Base-by-base conservation (phyloP, 2,888 invertebrate genomes). In the Neoitamus cyanurus region DNA sequence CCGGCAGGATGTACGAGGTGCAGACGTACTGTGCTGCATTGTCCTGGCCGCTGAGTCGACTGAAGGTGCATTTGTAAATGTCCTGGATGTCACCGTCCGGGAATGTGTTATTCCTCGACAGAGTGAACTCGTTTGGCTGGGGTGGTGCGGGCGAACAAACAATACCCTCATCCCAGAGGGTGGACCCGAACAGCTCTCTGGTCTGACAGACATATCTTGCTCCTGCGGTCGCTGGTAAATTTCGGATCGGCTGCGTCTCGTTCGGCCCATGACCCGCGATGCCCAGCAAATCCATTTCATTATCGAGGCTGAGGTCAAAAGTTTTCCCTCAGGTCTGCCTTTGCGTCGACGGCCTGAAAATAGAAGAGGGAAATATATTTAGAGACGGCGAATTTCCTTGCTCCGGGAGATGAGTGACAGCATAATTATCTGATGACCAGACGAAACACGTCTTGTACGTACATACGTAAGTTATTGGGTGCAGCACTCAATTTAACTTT, bases 261-360 rank as follows among this genome's bases (percentile, higher is more conserved):
- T 80, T 80, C 34, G 78, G 78, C 88, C 90, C 87, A 88, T 87
- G 89, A 90, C 89, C 90, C 89, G 88, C 87, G 88, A 88, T 88
- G 88, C 88, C 89, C 89, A 90, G 88, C 89, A 89, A 88, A 90
- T 90, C 90, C 90, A 90, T 90, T 90, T 90, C 90, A 90, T 90
- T 90, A 89, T 91, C 89, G 90, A 90, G 90, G 75, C 42, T 25
- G 37, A 46, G 75, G 42, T 75, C 75, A 75, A 75, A 5, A 75
- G 28, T 42, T 42, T 25, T 25, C 28, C 42, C 6, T 13, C 42
- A 75, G 34, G 5, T 25, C 42, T 36, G 73, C 28, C 75, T 25
- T 36, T 20, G 15, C 7, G 72, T 15, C 48, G 20, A 7, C 6
- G n/a, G 42, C 13, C 75, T 75, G 75, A 37, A 75, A 75, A 75